Percentiles rank a stretch among this genome's conserved stretches.
Conservation (phyloP, 2,113 vertebrate genomes). For the Podiceps cristatus region DNA sequence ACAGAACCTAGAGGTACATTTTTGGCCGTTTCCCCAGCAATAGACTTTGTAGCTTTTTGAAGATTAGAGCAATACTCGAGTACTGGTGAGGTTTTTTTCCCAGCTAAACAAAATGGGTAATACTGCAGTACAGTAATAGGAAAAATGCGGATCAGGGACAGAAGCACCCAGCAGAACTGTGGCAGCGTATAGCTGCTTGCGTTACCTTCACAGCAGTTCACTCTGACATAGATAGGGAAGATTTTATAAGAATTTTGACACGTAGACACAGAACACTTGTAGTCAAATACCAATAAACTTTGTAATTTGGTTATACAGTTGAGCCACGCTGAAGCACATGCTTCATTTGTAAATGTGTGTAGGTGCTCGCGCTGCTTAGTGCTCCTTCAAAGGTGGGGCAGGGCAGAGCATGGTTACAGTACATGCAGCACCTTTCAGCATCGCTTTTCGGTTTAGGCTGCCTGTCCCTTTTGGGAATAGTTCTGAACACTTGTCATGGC, state of each 20-base stretch:
- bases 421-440: not conserved
- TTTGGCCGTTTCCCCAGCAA: not conserved
- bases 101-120: not conserved
- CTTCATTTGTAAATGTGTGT: not conserved
- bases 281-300: not conserved
- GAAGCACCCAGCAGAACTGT: not conserved
- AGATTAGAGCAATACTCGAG: not conserved
- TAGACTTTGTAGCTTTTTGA: not conserved
- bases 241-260: not conserved
- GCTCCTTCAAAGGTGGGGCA: not conserved
- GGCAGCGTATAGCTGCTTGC: not conserved
- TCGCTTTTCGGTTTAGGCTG: constrained; percentile 8
- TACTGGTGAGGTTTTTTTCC: not conserved
- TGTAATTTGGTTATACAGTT: not conserved
- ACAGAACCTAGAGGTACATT: not conserved
- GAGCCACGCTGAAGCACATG: not conserved
- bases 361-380: not conserved
- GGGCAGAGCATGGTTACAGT: not conserved
- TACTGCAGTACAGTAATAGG: not conserved
- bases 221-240: not conserved
- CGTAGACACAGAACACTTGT: not conserved
- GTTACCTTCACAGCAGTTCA: not conserved
- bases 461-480: not conserved
- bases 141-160: not conserved
- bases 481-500: not conserved